A percentile compares a stretch with the other conserved stretches of the same genome.
These are phyloP conservation scores for Colaptes auratus DNA, from an alignment of 2,113 vertebrate genomes.

Conservation along the genomic window DNA sequence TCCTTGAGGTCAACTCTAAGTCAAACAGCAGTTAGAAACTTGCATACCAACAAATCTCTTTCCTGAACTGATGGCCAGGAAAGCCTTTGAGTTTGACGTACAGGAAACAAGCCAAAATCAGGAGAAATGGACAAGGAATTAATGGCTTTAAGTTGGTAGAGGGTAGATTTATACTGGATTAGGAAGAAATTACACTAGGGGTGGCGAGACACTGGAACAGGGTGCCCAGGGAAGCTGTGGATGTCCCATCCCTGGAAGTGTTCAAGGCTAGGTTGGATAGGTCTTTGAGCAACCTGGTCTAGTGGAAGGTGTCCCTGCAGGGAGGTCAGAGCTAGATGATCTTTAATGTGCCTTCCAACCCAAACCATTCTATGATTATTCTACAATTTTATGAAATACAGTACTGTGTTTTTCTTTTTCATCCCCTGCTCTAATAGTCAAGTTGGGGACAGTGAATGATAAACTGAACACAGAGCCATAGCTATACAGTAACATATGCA, in stretches of 20 bases:
- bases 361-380: too few relatives aligned
- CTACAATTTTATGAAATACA: neutral
- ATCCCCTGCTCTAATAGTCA: neutral
- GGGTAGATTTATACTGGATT: too few relatives aligned
- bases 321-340: too few relatives aligned
- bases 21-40: neutral
- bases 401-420: neutral
- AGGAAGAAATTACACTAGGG: too few relatives aligned
- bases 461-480: neutral
- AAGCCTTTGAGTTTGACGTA: neutral
- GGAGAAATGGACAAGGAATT: neutral
- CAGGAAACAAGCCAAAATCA: slow-evolving; percentile 3
- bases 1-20: neutral
- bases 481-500: neutral
- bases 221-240: too few relatives aligned
- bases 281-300: too few relatives aligned
- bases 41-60: neutral
- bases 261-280: too few relatives aligned
- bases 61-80: neutral
- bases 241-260: too few relatives aligned
- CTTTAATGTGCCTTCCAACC: too few relatives aligned
- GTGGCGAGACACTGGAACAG: too few relatives aligned
- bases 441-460: neutral
- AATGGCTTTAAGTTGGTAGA: too few relatives aligned
- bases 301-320: too few relatives aligned